phyloP scores from a whole-genome alignment of 2,113 vertebrate species.

The Bubo bubo region DNA sequence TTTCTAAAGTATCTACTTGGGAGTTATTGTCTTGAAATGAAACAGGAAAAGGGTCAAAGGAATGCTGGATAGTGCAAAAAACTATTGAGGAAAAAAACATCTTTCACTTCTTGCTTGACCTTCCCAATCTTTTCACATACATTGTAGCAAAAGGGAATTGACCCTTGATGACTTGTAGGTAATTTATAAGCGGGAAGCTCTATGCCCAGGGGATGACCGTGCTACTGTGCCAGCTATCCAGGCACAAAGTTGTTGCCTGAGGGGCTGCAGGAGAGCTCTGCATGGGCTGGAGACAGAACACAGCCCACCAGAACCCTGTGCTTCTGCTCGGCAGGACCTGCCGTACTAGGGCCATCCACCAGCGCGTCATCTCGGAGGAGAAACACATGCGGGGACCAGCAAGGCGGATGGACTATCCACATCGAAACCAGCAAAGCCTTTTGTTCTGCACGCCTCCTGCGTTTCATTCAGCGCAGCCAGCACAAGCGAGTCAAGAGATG shows the following conservation, averaged over 20 bases:
- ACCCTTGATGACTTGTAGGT: neutral
- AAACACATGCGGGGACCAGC: accelerated
- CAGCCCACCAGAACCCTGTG: neutral
- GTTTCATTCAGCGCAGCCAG: neutral
- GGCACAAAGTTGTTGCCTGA: neutral
- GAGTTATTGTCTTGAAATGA: neutral
- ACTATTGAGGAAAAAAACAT: neutral
- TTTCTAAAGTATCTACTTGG: neutral
- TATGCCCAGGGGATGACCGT: neutral
- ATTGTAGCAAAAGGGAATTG: neutral
- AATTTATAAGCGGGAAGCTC: neutral
- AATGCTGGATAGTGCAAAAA: neutral
- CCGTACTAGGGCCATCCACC: accelerated
- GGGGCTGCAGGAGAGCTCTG: neutral
- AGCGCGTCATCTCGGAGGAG: accelerated
- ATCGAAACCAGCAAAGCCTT: neutral
- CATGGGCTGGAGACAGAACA: neutral
- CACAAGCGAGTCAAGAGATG: neutral
- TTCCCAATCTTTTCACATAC: neutral
- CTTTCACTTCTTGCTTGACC: neutral
- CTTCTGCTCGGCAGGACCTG: neutral
- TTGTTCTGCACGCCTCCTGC: neutral
- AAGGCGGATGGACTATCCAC: neutral
- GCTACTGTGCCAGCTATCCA: neutral
- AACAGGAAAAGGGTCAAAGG: neutral